Percentiles rank a stretch among this genome's conserved stretches.
These are phyloP conservation scores for Sander lucioperca DNA, from an alignment of 2,113 vertebrate species.

Conservation along the genomic window DNA sequence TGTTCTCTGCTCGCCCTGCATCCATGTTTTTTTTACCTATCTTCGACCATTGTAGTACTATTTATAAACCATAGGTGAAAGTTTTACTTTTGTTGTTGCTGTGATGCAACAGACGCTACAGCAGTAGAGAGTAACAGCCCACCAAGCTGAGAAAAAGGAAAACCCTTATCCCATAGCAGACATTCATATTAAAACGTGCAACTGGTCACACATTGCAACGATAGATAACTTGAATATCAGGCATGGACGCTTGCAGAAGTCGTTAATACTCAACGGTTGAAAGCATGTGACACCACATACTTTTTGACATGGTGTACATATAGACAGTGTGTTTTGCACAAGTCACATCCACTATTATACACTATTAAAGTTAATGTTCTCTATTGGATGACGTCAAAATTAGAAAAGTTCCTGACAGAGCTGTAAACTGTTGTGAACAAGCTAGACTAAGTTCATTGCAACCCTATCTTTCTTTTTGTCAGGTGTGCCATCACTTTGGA, in stretches of 20 bases:
- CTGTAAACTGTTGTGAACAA: constrained; percentile 34
- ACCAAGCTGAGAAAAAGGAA: not conserved
- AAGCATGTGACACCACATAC: constrained; percentile 7
- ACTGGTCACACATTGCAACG: constrained; percentile 48
- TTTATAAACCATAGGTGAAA: constrained; percentile 2
- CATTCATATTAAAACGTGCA: constrained; percentile 18
- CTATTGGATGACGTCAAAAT: constrained; percentile 1
- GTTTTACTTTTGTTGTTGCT: constrained; percentile 8
- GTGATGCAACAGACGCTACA: not conserved
- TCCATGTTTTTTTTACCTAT: constrained; percentile 47
- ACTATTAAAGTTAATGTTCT: not conserved
- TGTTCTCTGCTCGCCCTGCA: constrained; percentile 28
- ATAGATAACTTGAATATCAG: constrained; percentile 55
- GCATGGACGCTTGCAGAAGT: constrained; percentile 32
- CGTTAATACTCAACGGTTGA: constrained; percentile 23
- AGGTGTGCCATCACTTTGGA: constrained; percentile 84
- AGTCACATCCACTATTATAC: not conserved
- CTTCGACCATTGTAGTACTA: constrained; percentile 1
- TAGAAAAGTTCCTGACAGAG: constrained; percentile 9
- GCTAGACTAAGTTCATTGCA: constrained; percentile 53
- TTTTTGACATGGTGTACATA: not conserved
- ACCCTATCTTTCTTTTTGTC: constrained; percentile 72
- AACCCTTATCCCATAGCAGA: not conserved
- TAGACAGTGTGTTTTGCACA: not conserved
- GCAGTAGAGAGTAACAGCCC: not conserved